Evolutionary conservation across 2,113 vertebrate genomes (phyloP).

Genomic region (Eulemur macaco): DNA sequence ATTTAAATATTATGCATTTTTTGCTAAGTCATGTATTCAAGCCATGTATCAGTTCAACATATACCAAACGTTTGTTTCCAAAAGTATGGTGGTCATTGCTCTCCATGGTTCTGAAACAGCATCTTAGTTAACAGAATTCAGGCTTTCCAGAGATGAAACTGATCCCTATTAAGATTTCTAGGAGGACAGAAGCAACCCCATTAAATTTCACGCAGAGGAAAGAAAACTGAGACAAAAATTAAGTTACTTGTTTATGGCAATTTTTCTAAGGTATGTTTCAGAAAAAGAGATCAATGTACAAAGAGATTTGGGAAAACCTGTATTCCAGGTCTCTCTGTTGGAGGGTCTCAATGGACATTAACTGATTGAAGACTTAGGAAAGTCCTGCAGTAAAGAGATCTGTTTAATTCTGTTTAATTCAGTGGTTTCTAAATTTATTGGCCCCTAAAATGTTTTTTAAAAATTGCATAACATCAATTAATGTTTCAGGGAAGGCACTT

Average conservation of each 20-base stretch:
- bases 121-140: background rate
- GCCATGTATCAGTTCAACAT: background rate
- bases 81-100: background rate
- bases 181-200: background rate
- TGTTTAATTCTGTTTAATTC: background rate
- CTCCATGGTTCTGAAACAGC: background rate
- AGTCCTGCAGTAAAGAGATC: background rate
- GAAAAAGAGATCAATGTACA: background rate
- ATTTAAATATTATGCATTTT: background rate
- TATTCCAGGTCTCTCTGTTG: background rate
- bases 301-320: background rate
- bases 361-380: background rate
- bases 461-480: background rate
- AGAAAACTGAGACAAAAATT: background rate
- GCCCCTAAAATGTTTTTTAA: background rate
- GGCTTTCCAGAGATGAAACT: background rate
- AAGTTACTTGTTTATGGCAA: background rate
- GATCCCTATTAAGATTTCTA: background rate
- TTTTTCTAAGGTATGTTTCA: background rate
- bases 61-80: background rate
- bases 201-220: background rate
- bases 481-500: background rate
- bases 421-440: background rate
- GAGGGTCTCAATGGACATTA: background rate
- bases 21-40: background rate